These are phyloP conservation scores for Orchesella flavescens DNA, from an alignment of 2,888 invertebrate species.

Conservation along the genomic window DNA sequence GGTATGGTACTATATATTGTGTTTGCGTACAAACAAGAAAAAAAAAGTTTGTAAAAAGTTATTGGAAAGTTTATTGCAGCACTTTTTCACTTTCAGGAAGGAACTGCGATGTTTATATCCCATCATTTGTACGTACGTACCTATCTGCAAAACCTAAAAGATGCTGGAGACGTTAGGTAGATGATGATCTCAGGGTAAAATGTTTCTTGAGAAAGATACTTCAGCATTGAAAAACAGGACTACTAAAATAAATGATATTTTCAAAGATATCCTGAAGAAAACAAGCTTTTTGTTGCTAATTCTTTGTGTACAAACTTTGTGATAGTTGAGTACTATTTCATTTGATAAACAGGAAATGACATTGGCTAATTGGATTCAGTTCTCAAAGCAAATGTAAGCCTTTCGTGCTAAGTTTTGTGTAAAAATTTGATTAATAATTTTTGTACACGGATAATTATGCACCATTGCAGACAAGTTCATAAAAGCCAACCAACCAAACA, in stretches of 20 bases:
- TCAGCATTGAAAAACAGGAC: background rate
- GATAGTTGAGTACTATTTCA: constrained; percentile 1
- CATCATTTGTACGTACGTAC: no score
- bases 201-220: background rate
- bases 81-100: constrained; percentile 25
- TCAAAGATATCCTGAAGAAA: background rate
- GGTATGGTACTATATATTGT: no score
- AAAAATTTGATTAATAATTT: no score
- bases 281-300: constrained; percentile 22
- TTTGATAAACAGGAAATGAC: constrained; percentile 12
- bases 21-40: no score
- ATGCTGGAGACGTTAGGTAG: no score
- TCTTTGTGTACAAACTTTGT: constrained; percentile 44
- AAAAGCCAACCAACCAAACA: background rate
- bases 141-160: no score
- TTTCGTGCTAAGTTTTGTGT: no score
- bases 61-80: constrained; percentile 28
- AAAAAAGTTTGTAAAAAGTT: constrained; percentile 7
- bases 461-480: background rate
- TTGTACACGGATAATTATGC: no score
- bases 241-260: constrained; percentile 24
- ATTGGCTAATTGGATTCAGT: background rate
- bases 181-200: background rate
- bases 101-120: background rate
- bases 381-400: no score